Evolutionary conservation across 2,797 vertebrate species (phyloP).

Genomic region (Malurus splendens): DNA sequence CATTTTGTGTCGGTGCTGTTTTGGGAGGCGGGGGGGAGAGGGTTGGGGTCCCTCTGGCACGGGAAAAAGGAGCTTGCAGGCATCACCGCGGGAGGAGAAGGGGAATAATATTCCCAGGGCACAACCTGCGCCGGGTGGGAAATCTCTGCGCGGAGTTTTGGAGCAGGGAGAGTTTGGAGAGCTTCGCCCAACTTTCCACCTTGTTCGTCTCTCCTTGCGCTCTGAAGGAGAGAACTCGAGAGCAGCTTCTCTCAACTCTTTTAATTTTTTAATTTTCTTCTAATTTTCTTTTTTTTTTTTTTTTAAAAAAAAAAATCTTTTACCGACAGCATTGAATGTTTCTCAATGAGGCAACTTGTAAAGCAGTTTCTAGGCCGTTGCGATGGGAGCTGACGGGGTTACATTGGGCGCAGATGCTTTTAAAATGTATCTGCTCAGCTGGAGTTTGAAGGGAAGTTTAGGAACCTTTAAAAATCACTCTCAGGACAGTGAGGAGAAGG

Average conservation of each 20-base stretch:
- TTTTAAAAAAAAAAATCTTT: too few relatives aligned
- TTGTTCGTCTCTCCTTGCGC: neutral
- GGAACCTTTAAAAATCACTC: neutral
- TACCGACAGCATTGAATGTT: neutral
- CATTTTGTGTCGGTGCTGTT: rapidly evolving
- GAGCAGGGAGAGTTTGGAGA: neutral
- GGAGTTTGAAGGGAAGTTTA: conserved; percentile 21
- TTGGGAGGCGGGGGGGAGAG: neutral
- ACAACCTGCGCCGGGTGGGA: neutral
- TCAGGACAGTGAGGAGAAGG: neutral
- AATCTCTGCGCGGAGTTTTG: neutral
- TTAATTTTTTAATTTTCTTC: neutral
- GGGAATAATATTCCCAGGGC: neutral
- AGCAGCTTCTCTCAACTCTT: neutral
- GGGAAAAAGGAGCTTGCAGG: neutral
- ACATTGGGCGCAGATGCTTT: neutral
- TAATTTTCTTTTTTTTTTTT: neutral
- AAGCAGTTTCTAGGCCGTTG: neutral
- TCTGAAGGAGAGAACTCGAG: neutral
- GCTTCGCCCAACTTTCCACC: neutral
- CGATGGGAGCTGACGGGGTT: neutral
- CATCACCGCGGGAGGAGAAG: neutral
- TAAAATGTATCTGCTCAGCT: conserved; percentile 27
- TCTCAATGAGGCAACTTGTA: neutral
- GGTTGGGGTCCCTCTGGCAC: neutral